Conservation (phyloP, 2,797 vertebrate genomes). For the Sarcoramphus papa region DNA sequence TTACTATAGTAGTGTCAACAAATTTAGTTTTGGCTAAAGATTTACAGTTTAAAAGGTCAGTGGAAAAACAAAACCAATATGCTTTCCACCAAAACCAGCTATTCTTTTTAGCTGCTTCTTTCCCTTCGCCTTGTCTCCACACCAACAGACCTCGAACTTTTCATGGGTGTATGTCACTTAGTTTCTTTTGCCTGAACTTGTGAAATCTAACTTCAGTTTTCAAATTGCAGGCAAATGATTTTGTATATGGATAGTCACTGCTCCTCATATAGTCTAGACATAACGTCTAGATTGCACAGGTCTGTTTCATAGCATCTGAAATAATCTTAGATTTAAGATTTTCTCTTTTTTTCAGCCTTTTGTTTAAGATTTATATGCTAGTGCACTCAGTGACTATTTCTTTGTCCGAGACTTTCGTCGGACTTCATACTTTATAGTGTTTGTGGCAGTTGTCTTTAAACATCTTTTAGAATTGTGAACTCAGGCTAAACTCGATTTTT, state of each 20-base stretch:
- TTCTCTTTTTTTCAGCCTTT: neutral
- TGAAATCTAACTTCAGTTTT: neutral
- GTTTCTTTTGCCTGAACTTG: neutral
- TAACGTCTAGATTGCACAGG: neutral
- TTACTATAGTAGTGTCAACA: neutral
- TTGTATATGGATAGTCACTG: neutral
- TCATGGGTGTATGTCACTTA: neutral
- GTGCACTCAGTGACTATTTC: neutral
- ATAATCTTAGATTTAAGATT: neutral
- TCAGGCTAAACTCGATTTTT: neutral
- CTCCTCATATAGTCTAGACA: neutral
- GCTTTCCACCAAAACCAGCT: neutral
- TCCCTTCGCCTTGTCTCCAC: neutral
- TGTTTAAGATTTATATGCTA: neutral
- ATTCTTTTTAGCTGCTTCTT: neutral
- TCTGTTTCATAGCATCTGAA: neutral
- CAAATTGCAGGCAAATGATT: neutral
- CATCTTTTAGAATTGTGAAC: neutral
- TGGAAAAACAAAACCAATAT: neutral
- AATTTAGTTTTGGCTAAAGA: neutral
- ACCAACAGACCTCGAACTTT: neutral
- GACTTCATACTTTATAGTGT: neutral
- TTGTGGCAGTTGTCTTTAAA: neutral
- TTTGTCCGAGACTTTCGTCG: neutral
- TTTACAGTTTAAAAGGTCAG: neutral